Conservation (phyloP, 1,140 invertebrate species). For the Physella acuta region DNA sequence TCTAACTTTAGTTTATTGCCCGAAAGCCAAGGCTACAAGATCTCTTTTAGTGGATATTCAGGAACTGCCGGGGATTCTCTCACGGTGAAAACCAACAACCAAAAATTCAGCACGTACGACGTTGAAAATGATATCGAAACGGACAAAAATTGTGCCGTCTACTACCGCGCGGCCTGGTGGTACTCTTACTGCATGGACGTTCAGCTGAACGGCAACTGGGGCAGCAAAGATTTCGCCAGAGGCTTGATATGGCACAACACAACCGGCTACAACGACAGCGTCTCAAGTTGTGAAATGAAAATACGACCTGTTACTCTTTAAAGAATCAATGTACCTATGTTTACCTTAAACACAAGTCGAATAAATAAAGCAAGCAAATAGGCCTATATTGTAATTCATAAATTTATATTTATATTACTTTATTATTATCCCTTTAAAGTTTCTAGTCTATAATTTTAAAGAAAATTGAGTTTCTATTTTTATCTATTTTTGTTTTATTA, state of each 20-base stretch:
- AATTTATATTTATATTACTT: too few species aligned
- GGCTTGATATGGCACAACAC: not conserved
- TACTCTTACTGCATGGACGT: not conserved
- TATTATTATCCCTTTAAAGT: too few species aligned
- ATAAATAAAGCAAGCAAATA: too few species aligned
- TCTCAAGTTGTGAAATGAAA: constrained; percentile 9
- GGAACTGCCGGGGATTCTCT: constrained; percentile 4
- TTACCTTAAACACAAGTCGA: too few species aligned
- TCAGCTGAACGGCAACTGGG: not conserved
- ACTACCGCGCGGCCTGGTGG: not conserved
- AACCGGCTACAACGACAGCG: not conserved
- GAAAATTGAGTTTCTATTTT: too few species aligned
- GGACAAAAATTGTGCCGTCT: not conserved
- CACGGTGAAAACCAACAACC: not conserved
- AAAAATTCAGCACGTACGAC: constrained; percentile 3
- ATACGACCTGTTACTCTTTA: too few species aligned
- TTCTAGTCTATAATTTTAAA: too few species aligned
- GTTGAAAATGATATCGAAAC: not conserved
- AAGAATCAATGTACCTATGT: too few species aligned
- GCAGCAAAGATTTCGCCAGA: not conserved
- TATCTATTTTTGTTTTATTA: too few species aligned
- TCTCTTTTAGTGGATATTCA: not conserved
- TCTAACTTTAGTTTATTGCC: not conserved
- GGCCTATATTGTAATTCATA: too few species aligned
- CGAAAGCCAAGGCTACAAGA: not conserved